Evolutionary conservation across 2,113 vertebrate genomes (phyloP), one percentile per base, ranked within the genome.

Genomic region (Paratilapia polleni): DNA sequence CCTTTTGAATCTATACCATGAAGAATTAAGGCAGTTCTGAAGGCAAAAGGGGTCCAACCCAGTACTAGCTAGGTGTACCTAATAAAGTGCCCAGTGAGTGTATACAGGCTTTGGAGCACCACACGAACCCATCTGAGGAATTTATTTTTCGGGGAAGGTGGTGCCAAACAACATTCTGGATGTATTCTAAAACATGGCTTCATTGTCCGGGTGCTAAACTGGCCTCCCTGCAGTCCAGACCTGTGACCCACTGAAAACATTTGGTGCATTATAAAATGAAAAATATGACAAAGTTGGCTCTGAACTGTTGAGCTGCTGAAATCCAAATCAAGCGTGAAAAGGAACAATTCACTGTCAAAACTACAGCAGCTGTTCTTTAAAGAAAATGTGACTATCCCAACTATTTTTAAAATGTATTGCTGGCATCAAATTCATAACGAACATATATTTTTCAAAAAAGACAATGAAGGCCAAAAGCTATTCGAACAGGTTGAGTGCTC

Each of bases 241-340:
- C 22, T 47, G 22, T 68, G 63, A 70, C 64, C 64, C 64, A 47
- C 41, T 70, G 47, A 70, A 57, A 70, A 70, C 64, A 70, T 70
- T 70, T 70, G 64, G 41, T 28, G 8, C 64, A 49, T 70, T 49
- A 49, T 24, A 70, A 28, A 43, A 49, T 49, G 64, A 70, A 70
- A 70, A 70, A 22, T 28, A 49, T 14, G 47, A 70, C 5, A 70
- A 49, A 70, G 64, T 19, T 70, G 64, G 15, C 22, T 68, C 38
- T n/a, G 43, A 68, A 68, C 14, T 24, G 63, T 68, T 14, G 43
- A 1, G 14, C 63, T 68, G 38, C 38, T 43, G 22, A 68, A 68
- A 68, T 43, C 14, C 43, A 68, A 43, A 68, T 68, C 22, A 43
- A 43, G 38, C 63, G 14, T 0, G 41, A 70, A 43, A 49, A 22